Base-by-base conservation (phyloP, 2,797 vertebrate genomes). In the Tenualosa thibaudeaui region DNA sequence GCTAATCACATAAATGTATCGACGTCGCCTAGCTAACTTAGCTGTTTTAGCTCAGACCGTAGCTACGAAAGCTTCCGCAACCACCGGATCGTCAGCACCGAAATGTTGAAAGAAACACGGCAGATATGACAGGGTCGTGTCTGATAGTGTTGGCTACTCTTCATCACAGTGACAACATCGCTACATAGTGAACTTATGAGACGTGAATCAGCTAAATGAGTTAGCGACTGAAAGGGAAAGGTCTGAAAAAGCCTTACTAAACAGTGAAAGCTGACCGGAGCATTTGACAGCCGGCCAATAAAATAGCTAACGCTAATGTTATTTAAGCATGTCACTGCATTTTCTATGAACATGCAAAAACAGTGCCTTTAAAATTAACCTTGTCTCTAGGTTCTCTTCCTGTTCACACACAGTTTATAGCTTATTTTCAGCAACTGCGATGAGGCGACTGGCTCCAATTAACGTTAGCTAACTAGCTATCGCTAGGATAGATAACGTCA, bases 281-380 rank as follows among this genome's bases (percentile, higher is more conserved):
- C 71, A 46, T 78, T 78, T 78, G 71, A 78, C 71, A 78, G 71
- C 71, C 40, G 71, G 71, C 71, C 71, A 46, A 78, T 46, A 78
- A 43, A 40, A 40, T 71, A 78, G 71, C 71, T 78, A 78, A 46
- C 1, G 71, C 71, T 78, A 78, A 78, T 40, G 40, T 46, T 15
- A 46, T 17, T 19, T 22, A 78, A 78, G 26, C 43, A 78, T 17
- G 71, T 78, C 71, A 78, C 17, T 17, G 71, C 71, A 15, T 75
- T 75, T 17, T 75, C 17, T 17, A 75, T 43, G 68, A 75, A 75
- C 7, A 17, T 19, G 71, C 37, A 78, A 78, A 78, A n/a, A 9
- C 71, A 78, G 1, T 40, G 19, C n/a, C 31, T 17, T 46, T 10
- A 46, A 37, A 40, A 22, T 78, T 78, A 43, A 9, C 13, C 15